Evolutionary conservation across 2,888 invertebrate species (phyloP).

Genomic region (Eucera pruinosa): DNA sequence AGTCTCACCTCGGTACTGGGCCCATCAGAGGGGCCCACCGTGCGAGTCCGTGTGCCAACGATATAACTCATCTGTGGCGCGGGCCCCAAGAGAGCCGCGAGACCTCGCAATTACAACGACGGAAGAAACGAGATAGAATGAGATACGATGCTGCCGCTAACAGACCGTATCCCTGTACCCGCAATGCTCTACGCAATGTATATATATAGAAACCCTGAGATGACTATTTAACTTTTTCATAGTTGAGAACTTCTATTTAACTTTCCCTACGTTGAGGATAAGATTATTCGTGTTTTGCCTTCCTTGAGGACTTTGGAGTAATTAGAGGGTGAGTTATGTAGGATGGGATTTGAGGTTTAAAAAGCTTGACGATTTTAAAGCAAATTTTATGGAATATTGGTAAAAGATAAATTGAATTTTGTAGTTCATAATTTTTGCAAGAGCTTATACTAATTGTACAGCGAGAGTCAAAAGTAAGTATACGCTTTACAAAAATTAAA

Average conservation of each 20-base stretch:
- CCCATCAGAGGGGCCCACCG: conserved; percentile 68
- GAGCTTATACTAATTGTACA: no score
- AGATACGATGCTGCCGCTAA: conserved; percentile 57
- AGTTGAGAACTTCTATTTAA: no score
- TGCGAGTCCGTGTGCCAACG: conserved; percentile 59
- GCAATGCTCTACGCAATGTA: neutral
- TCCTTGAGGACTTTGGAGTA: neutral
- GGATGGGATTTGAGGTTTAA: no score
- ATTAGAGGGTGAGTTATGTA: neutral
- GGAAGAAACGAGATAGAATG: conserved; percentile 76
- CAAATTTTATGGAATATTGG: no score
- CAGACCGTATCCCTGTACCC: conserved; percentile 25
- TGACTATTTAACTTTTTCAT: conserved; percentile 2
- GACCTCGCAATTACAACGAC: conserved; percentile 79
- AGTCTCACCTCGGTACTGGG: conserved; percentile 72
- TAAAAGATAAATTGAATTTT: no score
- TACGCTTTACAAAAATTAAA: no score
- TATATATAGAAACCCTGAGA: conserved; percentile 2
- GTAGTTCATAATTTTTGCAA: no score
- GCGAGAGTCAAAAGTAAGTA: no score
- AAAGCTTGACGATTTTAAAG: no score
- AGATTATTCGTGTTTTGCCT: no score
- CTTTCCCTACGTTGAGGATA: no score
- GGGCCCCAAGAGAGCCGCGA: conserved; percentile 55
- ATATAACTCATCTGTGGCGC: conserved; percentile 69